A percentile compares a stretch with the other conserved stretches of the same genome.
Evolutionary conservation across 2,888 invertebrate species (phyloP).

Genomic region (Ctena decussata): DNA sequence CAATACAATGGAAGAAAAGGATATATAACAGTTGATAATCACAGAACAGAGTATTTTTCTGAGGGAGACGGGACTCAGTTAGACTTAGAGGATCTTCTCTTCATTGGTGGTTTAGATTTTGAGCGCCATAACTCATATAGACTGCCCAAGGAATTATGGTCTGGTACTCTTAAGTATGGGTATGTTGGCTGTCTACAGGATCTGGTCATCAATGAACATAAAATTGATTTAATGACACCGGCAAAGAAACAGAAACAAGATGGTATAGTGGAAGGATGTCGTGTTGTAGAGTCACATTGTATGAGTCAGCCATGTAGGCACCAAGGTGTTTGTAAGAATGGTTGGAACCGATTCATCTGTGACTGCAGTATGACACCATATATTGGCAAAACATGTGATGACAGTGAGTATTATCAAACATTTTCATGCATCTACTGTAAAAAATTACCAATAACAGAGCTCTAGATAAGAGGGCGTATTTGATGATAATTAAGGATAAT

Average conservation of each 20-base stretch:
- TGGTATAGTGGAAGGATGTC: slow-evolving; percentile 96
- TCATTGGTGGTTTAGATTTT: slow-evolving; percentile 92
- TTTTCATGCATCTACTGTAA: too few species aligned
- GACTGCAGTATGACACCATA: slow-evolving; percentile 96
- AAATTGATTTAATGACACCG: slow-evolving; percentile 95
- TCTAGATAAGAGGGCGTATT: too few species aligned
- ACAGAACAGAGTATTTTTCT: slow-evolving; percentile 85
- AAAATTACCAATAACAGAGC: too few species aligned
- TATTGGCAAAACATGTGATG: slow-evolving; percentile 96
- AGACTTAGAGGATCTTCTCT: slow-evolving; percentile 95
- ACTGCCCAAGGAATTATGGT: slow-evolving; percentile 96
- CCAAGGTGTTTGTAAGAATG: slow-evolving; percentile 95
- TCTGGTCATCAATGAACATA: slow-evolving; percentile 94
- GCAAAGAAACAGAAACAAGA: slow-evolving; percentile 96
- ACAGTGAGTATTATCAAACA: slow-evolving; percentile 90
- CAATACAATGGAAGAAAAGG: slow-evolving; percentile 93
- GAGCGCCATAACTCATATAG: slow-evolving; percentile 90
- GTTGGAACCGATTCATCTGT: slow-evolving; percentile 98
- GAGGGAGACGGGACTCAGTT: slow-evolving; percentile 94
- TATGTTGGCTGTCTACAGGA: slow-evolving; percentile 98
- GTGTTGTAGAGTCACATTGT: slow-evolving; percentile 89
- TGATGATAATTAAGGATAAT: too few species aligned
- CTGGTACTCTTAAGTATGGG: slow-evolving; percentile 95
- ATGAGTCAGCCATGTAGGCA: slow-evolving; percentile 95
- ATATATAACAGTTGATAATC: slow-evolving; percentile 94